Percentiles rank a stretch among this genome's conserved stretches.
Evolutionary conservation across 2,113 vertebrate genomes (phyloP).

Genomic region (Aspiorhynchus laticeps): DNA sequence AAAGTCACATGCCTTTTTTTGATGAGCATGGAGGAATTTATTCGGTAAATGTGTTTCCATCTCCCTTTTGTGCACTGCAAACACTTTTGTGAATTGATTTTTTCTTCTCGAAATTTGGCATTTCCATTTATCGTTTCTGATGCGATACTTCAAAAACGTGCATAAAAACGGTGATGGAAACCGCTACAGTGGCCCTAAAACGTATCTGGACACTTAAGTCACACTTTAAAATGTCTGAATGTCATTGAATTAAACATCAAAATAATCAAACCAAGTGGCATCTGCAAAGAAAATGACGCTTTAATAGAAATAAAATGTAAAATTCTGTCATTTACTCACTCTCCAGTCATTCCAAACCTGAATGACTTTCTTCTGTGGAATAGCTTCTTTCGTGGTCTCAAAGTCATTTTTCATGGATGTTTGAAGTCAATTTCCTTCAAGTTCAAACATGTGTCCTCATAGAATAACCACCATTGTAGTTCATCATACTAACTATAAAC

Average conservation of each 20-base stretch:
- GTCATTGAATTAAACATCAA: background rate
- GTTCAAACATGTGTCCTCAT: no score
- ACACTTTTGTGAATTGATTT: no score
- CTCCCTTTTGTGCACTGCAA: background rate
- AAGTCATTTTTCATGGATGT: no score
- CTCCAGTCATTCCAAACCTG: background rate
- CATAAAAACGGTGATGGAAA: no score
- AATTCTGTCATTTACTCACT: background rate
- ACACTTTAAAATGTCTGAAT: background rate
- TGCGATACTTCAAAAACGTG: no score
- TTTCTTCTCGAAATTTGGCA: no score
- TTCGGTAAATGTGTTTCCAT: background rate
- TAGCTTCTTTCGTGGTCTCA: no score
- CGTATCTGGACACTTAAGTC: background rate
- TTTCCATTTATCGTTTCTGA: no score
- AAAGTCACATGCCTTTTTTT: background rate
- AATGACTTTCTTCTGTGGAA: background rate
- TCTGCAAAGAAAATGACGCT: background rate
- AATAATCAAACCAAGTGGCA: background rate
- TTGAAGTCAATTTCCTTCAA: no score
- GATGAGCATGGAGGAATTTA: background rate
- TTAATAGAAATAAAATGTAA: background rate
- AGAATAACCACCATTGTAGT: background rate
- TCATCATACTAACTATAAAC: background rate
- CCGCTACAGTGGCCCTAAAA: no score